Evolutionary conservation across 2,888 invertebrate species (phyloP), one percentile per base, ranked within the genome.

Genomic region (Netelia fuscicornis): DNA sequence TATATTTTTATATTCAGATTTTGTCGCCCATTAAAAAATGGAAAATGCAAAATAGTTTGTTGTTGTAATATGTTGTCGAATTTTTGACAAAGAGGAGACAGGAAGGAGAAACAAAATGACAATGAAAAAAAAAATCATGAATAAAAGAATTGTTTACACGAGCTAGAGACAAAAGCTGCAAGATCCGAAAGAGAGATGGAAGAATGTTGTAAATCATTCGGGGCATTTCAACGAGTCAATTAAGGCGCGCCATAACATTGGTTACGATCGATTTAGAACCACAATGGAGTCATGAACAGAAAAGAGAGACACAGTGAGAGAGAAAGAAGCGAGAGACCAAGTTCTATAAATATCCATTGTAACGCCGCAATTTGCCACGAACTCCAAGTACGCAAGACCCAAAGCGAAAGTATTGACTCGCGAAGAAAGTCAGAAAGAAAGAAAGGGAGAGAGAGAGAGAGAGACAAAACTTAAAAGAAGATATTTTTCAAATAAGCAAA

Each of bases 261-360:
- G 82, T 85, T 82, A 79, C 81, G 85, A 85, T 85, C 85, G 85
- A 85, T 85, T 85, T 85, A 79, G 82, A 82, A 85, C 79, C 75
- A 76, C 81, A 71, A 82, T 85, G 82, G 78, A 42, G 58, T 20
- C 54, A 10, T 42, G 80, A 20, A 65, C 42, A 48, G 58, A 8
- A 58, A 20, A 20, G 58, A 20, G 20, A 20, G 58, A 23, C 1
- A 10, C 8, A 58, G 23, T 9, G 58, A 58, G 58, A 8, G 58
- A 17, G 20, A 6, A 10, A 20, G 17, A 20, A 10, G 17, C 20
- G 20, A 20, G 20, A 37, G 48, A 75, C 78, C 25, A 42, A 64
- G 48, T 85, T 85, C 85, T 85, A 85, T 82, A 82, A 82, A 85
- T 83, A 83, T 82, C 79, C 78, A 68, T 81, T 72, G 81, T 77